Base-by-base conservation (phyloP, 1,140 invertebrate genomes). In the Elysia chlorotica region DNA sequence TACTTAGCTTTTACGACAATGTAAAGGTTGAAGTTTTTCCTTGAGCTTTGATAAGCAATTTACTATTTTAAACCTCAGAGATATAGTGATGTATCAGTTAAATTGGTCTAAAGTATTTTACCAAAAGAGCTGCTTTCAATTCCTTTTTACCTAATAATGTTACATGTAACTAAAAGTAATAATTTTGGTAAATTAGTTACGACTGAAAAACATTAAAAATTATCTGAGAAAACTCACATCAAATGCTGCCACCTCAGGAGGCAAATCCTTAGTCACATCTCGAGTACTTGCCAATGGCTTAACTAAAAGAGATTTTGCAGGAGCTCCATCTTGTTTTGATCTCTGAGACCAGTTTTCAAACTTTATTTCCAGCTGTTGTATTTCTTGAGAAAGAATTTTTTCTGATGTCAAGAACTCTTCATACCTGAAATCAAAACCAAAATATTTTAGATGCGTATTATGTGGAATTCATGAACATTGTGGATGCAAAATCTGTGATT, bases 161-260 rank as follows among this genome's bases (percentile, higher is more conserved):
- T n/a, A n/a, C n/a, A n/a, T n/a, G n/a, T n/a, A n/a, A n/a, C n/a
- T n/a, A n/a, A 48, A 48, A 48, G 10, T 14, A 48, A 48, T 48
- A 48, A 14, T 14, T 48, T 48, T 48, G 10, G 10, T 14, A 48
- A 10, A 14, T 48, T 14, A 14, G n/a, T 48, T 48, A 48, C 41
- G 10, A 14, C n/a, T 48, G 41, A 48, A 10, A 48, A 14, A 14
- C 6, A 57, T 14, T 14, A 28, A 57, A 57, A 57, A 57, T 57
- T 57, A 14, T 57, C n/a, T n/a, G n/a, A n/a, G 21, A 23, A 10
- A 38, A 21, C 41, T 65, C 75, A 87, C 86, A 78, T 87, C 85
- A 78, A 86, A 86, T 17, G 78, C 79, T 48, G 83, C 83, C 6
- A 87, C 85, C 80, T 87, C 85, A 36, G 82, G 83, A 38, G 85